Evolutionary conservation across 2,888 invertebrate species (phyloP), one percentile per base, ranked within the genome.

Genomic region (Cylloceria caligata): DNA sequence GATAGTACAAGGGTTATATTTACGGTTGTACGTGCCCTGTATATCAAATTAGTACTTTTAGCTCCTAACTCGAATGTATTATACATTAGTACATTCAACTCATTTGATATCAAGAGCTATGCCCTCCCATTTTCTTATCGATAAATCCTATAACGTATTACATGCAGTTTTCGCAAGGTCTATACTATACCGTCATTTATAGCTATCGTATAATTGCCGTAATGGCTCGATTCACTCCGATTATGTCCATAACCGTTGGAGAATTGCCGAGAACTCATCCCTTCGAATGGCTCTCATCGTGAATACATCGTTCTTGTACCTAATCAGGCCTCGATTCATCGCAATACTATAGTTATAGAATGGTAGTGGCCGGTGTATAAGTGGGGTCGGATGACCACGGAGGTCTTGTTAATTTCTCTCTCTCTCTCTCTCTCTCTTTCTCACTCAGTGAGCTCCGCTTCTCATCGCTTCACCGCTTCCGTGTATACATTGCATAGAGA

Each of bases 261-360:
- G 16, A 69, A 69, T 77, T 60, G 62, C 62, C 62, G 9, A 42
- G 67, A 77, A 47, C 36, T 49, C 27, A 47, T 68, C 47, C 39
- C 19, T 47, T 19, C 34, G 49, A 27, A 76, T 49, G 36, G 19
- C 49, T 16, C 27, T 68, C 60, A 24, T 36, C 19, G 47, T 47
- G 47, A 47, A 47, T 47, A 52, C 24, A 27, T 62, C 62, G 60
- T 49, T 19, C 49, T 62, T 62, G 39, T 13, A 52, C 52, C 62
- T 49, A 76, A 76, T 77, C 76, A 77, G 49, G 21, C 62, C 52
- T 64, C 68, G 60, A 69, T 69, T 77, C 62, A 62, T 39, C 49
- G n/a, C 36, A 36, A 39, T 57, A 9, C 27, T 24, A 68, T 47
- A 72, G 47, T 47, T 57, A 57, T 36, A 36, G 16, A 16, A 36